These are phyloP conservation scores for Sebastes variabilis DNA, from an alignment of 2,797 vertebrate genomes.

Conservation along the genomic window DNA sequence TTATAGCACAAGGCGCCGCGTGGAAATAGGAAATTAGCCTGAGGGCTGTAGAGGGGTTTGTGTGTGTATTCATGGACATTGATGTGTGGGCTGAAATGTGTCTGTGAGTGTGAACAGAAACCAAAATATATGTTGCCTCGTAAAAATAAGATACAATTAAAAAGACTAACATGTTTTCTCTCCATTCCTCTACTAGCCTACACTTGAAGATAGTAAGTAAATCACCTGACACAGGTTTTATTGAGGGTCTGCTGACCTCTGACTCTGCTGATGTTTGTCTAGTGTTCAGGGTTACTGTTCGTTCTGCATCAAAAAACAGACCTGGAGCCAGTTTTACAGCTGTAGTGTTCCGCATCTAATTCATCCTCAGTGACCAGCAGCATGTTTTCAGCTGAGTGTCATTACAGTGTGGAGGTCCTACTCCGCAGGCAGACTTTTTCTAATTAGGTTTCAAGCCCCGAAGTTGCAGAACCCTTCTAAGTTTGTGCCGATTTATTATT, in stretches of 20 bases:
- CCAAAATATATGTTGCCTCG: background rate
- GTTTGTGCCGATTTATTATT: too few relatives aligned
- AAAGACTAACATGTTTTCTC: background rate
- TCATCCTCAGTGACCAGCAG: background rate
- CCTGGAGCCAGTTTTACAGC: slow-evolving; percentile 27
- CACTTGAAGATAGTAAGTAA: background rate
- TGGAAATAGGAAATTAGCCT: slow-evolving; percentile 80
- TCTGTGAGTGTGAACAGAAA: background rate
- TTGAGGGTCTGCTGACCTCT: slow-evolving; percentile 22
- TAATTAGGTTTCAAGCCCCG: background rate
- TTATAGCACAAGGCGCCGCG: slow-evolving; percentile 67
- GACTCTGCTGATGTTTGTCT: slow-evolving; percentile 13
- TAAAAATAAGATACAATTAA: background rate
- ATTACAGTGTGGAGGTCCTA: background rate
- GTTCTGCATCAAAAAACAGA: background rate
- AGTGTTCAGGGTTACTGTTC: background rate
- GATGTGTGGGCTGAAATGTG: slow-evolving; percentile 26
- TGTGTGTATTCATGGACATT: background rate
- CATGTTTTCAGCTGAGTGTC: background rate
- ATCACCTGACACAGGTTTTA: slow-evolving; percentile 2
- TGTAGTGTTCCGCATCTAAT: background rate
- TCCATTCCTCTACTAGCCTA: background rate
- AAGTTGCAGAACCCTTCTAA: too few relatives aligned
- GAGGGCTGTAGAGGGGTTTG: slow-evolving; percentile 46
- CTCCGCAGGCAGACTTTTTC: background rate